phyloP scores from a whole-genome alignment of 2,797 vertebrate genomes.

The Mionectes olivaceus region DNA sequence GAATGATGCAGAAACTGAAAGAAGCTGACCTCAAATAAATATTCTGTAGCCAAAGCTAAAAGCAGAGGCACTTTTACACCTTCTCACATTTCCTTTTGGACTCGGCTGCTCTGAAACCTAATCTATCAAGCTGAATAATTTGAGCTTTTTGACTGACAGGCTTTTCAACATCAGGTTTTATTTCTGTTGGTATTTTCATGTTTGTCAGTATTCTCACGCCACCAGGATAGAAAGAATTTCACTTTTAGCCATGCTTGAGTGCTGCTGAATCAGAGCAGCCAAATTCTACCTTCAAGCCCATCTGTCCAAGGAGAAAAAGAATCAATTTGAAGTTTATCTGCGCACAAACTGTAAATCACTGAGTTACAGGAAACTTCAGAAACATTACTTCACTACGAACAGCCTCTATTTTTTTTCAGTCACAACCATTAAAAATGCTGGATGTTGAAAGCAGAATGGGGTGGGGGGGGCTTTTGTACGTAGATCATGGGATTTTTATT shows the following conservation, averaged over 20 bases:
- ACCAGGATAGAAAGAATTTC: not conserved
- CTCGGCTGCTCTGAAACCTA: not conserved
- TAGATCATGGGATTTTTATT: not conserved
- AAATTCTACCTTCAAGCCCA: not conserved
- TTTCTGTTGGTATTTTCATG: not conserved
- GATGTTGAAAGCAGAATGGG: not conserved
- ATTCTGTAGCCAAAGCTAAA: not conserved
- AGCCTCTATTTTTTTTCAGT: not conserved
- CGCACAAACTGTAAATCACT: conserved; percentile 1
- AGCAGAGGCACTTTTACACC: not conserved
- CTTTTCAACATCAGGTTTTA: not conserved
- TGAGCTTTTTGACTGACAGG: not conserved
- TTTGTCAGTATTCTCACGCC: not conserved
- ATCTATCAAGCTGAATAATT: not conserved
- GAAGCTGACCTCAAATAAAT: not conserved
- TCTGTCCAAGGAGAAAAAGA: conserved; percentile 6
- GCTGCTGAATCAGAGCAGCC: not conserved
- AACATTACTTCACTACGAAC: not conserved
- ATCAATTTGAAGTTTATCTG: conserved; percentile 15
- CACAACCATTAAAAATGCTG: not conserved
- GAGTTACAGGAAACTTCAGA: not conserved
- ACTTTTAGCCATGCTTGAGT: not conserved
- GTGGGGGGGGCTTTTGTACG: not conserved
- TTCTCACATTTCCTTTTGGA: not conserved
- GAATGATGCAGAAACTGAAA: not conserved